phyloP scores from a whole-genome alignment of 92 coral and sea anemone genomes.

The Micromussa lordhowensis region DNA sequence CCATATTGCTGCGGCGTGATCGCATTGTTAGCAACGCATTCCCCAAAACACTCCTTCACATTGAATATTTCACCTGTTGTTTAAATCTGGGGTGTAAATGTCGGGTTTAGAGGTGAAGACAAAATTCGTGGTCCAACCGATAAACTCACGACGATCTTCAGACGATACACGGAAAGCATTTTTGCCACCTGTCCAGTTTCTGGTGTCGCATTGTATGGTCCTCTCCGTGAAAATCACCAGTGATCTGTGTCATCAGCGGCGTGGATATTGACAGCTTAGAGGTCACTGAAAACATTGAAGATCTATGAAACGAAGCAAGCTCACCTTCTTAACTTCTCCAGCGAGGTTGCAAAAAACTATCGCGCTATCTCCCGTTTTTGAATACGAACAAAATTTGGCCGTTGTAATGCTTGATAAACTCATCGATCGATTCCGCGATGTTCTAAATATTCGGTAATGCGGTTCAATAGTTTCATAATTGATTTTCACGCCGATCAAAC shows the following conservation, averaged over 20 bases:
- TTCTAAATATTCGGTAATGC: neutral
- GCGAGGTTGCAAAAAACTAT: too few relatives aligned
- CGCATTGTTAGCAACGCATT: slow-evolving; percentile 1
- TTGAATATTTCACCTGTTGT: neutral
- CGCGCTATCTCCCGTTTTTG: too few relatives aligned
- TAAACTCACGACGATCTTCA: neutral
- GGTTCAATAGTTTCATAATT: neutral
- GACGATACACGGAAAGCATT: slow-evolving; percentile 7
- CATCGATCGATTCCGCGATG: neutral
- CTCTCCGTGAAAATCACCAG: neutral
- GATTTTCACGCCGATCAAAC: neutral
- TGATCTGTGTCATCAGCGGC: neutral
- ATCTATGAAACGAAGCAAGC: neutral
- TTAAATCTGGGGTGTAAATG: neutral
- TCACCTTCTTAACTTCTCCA: neutral
- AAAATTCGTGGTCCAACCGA: neutral
- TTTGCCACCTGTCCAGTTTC: slow-evolving; percentile 30
- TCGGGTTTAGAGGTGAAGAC: neutral
- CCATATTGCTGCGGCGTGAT: slow-evolving; percentile 3
- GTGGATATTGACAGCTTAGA: slow-evolving; percentile 7
- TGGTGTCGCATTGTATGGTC: slow-evolving; percentile 27
- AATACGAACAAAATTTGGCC: too few relatives aligned
- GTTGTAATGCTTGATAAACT: too few relatives aligned
- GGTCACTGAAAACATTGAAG: neutral
- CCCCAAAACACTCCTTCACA: neutral